A percentile compares a stretch with the other conserved stretches of the same genome.
These are phyloP conservation scores for Benthosema pterotum DNA, from an alignment of 2,797 vertebrate species.

Conservation along the genomic window DNA sequence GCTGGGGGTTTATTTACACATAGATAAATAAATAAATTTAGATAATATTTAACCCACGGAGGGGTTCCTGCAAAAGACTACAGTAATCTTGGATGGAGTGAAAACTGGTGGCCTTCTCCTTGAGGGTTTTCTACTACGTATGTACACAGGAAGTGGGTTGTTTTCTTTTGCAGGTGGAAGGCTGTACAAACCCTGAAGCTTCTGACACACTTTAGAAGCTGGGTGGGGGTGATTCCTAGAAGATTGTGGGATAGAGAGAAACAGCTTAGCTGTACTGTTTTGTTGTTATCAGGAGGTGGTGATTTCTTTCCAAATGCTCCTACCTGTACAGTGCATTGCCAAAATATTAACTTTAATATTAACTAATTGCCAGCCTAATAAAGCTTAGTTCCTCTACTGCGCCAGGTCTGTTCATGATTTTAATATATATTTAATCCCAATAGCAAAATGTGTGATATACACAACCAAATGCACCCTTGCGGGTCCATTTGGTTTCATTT, in stretches of 20 bases:
- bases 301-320: no score
- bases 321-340: no score
- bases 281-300: conserved; percentile 15
- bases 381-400: no score
- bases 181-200: conserved; percentile 52
- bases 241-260: conserved; percentile 26
- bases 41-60: conserved; percentile 47
- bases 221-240: not conserved
- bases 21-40: no score
- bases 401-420: no score
- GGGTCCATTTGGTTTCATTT: no score
- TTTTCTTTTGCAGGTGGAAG: conserved; percentile 54
- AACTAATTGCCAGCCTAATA: no score
- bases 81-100: conserved; percentile 46
- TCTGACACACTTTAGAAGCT: conserved; percentile 55
- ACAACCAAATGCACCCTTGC: no score
- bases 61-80: conserved; percentile 61
- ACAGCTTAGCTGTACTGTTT: conserved; percentile 35
- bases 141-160: conserved; percentile 52
- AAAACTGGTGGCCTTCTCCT: conserved; percentile 55
- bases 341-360: no score
- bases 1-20: no score
- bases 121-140: conserved; percentile 49
- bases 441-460: no score
- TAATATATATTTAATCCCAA: no score